Base-by-base conservation (phyloP, 2,113 vertebrate species). In the Labeo rohita region DNA sequence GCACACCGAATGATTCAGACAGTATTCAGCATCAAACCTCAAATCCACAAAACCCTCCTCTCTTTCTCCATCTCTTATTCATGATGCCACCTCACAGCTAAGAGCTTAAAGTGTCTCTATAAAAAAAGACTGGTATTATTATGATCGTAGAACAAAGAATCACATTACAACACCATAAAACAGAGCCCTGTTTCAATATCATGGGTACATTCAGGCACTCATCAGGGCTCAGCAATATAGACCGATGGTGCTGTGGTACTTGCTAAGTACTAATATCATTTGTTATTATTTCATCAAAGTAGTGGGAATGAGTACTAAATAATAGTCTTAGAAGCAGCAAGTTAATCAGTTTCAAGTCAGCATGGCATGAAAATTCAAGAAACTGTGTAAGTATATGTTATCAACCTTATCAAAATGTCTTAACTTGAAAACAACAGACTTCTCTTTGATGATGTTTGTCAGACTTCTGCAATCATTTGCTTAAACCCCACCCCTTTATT, bases 41-140 rank as follows among this genome's bases (percentile, higher is more conserved):
- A 80, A 80, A 63, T 86, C 87, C 87, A n/a, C 84, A 54, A 65
- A 79, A 82, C 21, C 47, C 3, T 2, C 49, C 74, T 54, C 21
- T 78, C 82, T 72, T 18, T n/a, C 63, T 84, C 11, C 21, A 18
- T 87, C 54, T 47, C 80, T 78, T 47, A 63, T 50, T 66, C 2
- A 65, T 56, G 76, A 78, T 88, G 74, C 12, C 8, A 52, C 80
- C 85, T 70, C 6, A 0, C 39, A 50, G 7, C 59, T 18, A 66
- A 50, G 39, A 65, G 79, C 79, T 66, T 34, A 50, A 66, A 66
- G 79, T 66, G 76, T 78, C 76, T 10, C 10, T 43, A 39, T 79
- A 61, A 43, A 80, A 43, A 80, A 11, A 78, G n/a, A 63, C 18
- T 59, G 4, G 28, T 21, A 52, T 52, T 34, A 77, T 54, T 59